Evolutionary conservation across 2,888 invertebrate genomes (phyloP), one percentile per base, ranked within the genome.

Genomic region (Drosophila acutilabella): DNA sequence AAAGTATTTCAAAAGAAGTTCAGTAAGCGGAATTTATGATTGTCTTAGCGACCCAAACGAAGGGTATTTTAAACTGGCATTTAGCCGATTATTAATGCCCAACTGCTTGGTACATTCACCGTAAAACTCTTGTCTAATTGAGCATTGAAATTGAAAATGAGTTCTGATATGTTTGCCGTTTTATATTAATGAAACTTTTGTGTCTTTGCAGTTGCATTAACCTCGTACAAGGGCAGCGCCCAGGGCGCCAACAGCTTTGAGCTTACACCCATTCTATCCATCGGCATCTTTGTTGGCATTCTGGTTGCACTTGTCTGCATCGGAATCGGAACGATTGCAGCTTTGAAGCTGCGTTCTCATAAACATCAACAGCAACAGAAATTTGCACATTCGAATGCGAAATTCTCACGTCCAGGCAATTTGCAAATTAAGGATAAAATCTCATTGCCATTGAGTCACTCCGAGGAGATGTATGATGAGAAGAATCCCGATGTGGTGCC

Each of bases 401-500:
- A 93, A 89, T 93, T 94, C 90, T 93, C 94, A 87, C 93, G 95
- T 88, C 95, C 95, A 14, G 93, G 94, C 88, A 93, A 94, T 91
- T 93, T 94, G 78, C 93, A 94, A 80, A 93, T 94, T 89, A 95
- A 94, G 92, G 94, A 95, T 91, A 96, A 96, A 93, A 95, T 94
- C 73, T 94, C 95, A 61, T 93, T 95, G 91, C 95, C 95, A 80
- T 93, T 94, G 75, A 93, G 94, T 80, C 94, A 93, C 82, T 94
- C 95, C 18, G 95, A 96, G 78, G 96, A 95, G 89, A 94, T 96
- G 90, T 96, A 96, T 85, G 97, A 97, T 90, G 97, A 98, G 92
- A 96, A 95, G 92, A 97, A 97, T 93, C 97, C 97, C 30, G 97
- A 97, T 91, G 96, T 97, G 75, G 96, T 97, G 68, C 97, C 97